Evolutionary conservation across 2,888 invertebrate genomes (phyloP).

Genomic region (Acleris cristana): DNA sequence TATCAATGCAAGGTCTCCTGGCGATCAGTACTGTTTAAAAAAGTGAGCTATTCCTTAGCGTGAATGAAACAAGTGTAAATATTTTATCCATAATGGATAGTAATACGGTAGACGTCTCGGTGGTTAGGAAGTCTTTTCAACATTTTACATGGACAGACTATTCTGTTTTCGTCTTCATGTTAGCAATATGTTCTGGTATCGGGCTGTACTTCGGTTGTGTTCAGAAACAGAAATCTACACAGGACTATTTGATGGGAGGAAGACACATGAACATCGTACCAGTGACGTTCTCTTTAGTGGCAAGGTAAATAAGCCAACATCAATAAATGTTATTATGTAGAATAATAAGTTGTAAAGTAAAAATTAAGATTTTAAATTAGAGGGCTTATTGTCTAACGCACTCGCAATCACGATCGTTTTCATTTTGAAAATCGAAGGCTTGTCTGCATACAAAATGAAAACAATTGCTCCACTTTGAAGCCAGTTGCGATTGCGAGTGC

Average conservation of each 20-base stretch:
- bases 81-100: constrained; percentile 46
- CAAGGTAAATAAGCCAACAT: constrained; percentile 82
- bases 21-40: constrained; percentile 5
- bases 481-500: no score
- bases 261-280: constrained; percentile 91
- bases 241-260: constrained; percentile 92
- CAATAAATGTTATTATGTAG: background rate
- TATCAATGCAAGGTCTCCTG: constrained; percentile 8
- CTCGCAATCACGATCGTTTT: no score
- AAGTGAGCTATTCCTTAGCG: background rate
- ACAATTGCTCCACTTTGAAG: no score
- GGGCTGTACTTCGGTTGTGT: constrained; percentile 92
- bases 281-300: constrained; percentile 91
- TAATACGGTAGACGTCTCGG: constrained; percentile 55
- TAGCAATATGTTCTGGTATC: constrained; percentile 86
- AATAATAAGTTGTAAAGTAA: no score
- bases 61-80: background rate
- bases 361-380: no score
- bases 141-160: constrained; percentile 86
- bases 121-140: constrained; percentile 60
- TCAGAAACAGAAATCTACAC: constrained; percentile 83
- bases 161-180: constrained; percentile 87
- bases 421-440: no score
- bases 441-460: no score
- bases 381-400: no score